Evolutionary conservation across 2,113 vertebrate species (phyloP).

Genomic region (Dromiciops gliroides): DNA sequence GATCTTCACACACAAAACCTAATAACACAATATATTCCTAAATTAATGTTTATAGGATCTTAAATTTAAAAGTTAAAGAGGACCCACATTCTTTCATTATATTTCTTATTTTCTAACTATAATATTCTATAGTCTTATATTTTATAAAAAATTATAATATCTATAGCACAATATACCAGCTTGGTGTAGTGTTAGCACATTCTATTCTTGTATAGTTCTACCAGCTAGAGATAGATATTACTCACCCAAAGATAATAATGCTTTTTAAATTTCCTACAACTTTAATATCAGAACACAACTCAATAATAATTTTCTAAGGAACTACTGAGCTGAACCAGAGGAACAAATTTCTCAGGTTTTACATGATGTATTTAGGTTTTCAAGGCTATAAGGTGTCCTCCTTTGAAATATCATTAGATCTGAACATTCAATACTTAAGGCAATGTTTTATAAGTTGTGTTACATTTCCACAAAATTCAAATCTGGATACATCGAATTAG

Average conservation of each 20-base stretch:
- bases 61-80: neutral
- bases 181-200: neutral
- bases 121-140: neutral
- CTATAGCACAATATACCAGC: neutral
- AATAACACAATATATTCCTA: neutral
- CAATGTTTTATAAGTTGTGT: constrained; percentile 65
- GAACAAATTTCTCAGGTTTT: neutral
- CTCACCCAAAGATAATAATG: neutral
- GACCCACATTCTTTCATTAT: neutral
- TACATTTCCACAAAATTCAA: constrained; percentile 71
- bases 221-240: constrained; percentile 13
- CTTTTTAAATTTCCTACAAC: neutral
- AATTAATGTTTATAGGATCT: neutral
- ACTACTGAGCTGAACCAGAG: neutral
- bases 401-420: constrained; percentile 68
- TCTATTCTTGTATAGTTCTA: neutral
- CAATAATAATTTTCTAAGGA: constrained; percentile 47
- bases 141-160: constrained; percentile 45
- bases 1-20: neutral
- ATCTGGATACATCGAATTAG: constrained; percentile 44
- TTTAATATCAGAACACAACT: neutral
- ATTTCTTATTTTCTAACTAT: constrained; percentile 28
- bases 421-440: constrained; percentile 46
- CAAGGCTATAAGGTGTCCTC: constrained; percentile 21
- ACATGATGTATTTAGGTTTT: constrained; percentile 38